Base-by-base conservation (phyloP, 2,888 invertebrate species). In the Venustoraphidia nigricollis region DNA sequence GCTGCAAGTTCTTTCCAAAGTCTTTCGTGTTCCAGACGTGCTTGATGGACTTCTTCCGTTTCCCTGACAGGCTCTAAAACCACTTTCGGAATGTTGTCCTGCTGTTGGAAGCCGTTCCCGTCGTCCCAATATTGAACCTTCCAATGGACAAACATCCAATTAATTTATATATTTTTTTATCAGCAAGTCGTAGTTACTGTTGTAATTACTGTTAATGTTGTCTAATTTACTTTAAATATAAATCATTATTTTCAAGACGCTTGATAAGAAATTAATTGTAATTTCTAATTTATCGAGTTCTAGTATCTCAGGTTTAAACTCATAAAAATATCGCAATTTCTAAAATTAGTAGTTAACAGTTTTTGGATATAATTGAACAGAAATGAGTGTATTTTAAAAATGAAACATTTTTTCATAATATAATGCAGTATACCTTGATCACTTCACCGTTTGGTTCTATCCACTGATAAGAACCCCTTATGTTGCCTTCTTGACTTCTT, bases 31-130 rank as follows among this genome's bases (percentile, higher is more conserved):
- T 78, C 80, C 45, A 79, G 72, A 52, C 82, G 76, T 36, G 83
- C 85, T 11, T 74, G 77, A 50, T 73, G 71, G 4, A 86, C 83
- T 52, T 77, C 84, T 1, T 80, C 79, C 0, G 79, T 77, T 60
- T 84, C 84, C 53, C 78, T 75, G 10, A 75, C 74, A 1, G 77
- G 80, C 59, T 72, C 66, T 46, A 79, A 75, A 45, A 71, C 70
- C 45, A 76, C 71, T 56, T 77, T 76, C 10, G 81, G 80, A 3
- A 81, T 66, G 61, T 85, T 83, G 59, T 84, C 84, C 50, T 80
- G 76, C 53, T 84, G 83, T 66, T 85, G 84, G 71, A 85, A 85
- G n/a, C 85, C 86, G 53, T 75, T 70, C 53, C 76, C 75, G 60
- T 83, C 82, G 50, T 83, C 82, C 76, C 81, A 83, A 63, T 85